Percentiles rank a stretch among this genome's conserved stretches.
Evolutionary conservation across 2,113 vertebrate species (phyloP).

Genomic region (Telmatochromis brachygnathus): DNA sequence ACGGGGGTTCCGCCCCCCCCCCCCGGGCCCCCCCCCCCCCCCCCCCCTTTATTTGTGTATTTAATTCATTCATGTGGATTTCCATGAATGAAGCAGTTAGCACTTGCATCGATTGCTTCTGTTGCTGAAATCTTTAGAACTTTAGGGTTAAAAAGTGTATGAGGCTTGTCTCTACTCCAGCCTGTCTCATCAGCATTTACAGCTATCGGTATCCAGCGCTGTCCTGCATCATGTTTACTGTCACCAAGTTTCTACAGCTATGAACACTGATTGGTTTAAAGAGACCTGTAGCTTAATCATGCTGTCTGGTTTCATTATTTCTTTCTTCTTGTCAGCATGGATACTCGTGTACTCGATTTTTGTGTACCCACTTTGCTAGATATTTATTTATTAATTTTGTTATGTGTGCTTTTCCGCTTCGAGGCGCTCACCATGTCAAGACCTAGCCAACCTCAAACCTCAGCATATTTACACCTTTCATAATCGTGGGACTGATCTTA

Average conservation of each 20-base stretch:
- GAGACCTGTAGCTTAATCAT: background rate
- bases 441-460: background rate
- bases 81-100: background rate
- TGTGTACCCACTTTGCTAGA: background rate
- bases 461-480: background rate
- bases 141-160: accelerated
- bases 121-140: background rate
- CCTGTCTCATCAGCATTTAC: background rate
- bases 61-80: background rate
- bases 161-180: background rate
- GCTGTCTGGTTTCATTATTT: background rate
- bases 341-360: background rate
- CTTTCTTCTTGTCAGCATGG: background rate
- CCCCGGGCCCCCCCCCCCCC: no score
- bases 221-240: background rate
- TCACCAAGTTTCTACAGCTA: background rate
- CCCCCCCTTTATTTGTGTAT: background rate
- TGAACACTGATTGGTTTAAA: background rate
- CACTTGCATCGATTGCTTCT: background rate
- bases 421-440: background rate
- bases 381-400: background rate
- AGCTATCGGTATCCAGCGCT: background rate
- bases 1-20: no score
- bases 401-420: background rate
- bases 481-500: background rate